Base-by-base conservation (phyloP, 2,797 vertebrate genomes). In the Sternotherus odoratus region DNA sequence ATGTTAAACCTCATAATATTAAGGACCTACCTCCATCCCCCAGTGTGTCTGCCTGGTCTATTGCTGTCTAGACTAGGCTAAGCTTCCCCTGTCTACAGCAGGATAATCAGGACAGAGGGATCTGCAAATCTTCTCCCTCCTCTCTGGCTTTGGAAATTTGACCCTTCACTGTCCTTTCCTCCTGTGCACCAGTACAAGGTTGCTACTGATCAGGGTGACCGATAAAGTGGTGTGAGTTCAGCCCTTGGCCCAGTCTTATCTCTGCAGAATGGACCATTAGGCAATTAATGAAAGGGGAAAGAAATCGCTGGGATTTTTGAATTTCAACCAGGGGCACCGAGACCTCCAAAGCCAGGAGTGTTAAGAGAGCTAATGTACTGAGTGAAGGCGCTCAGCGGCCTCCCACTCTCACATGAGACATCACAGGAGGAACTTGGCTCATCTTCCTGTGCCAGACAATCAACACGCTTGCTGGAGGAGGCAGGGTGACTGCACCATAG, bases 151-250 rank as follows among this genome's bases (percentile, higher is more conserved):
- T 60, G 83, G 49, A 93, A 93, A 51, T 30, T 77, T n/a, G 12
- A 72, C 89, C 81, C 79, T 26, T 89, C 83, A 51, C 46, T 79
- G 24, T 53, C 69, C 56, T 49, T 79, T 84, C 9, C 13, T 57
- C 77, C 78, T 75, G 79, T 72, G 86, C 77, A 91, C 69, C 88
- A 83, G 83, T 88, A 80, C 69, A 51, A 91, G 60, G 82, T 86
- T 87, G 54, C 33, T 5, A 4, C 53, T 83, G 80, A 56, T 91
- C 87, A 82, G 60, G 72, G 53, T 56, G 75, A 86, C 36, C 24
- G 79, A 83, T 77, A 88, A 79, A 89, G 78, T n/a, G 63, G 50
- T 57, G 93, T 90, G 89, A 84, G 93, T 97, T 83, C 79, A 93
- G 54, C 77, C 88, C 80, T 82, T 74, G 86, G 30, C 89, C 91